Evolutionary conservation across 1,140 invertebrate genomes (phyloP), one percentile per base, ranked within the genome.

Genomic region (Ephestia elutella): DNA sequence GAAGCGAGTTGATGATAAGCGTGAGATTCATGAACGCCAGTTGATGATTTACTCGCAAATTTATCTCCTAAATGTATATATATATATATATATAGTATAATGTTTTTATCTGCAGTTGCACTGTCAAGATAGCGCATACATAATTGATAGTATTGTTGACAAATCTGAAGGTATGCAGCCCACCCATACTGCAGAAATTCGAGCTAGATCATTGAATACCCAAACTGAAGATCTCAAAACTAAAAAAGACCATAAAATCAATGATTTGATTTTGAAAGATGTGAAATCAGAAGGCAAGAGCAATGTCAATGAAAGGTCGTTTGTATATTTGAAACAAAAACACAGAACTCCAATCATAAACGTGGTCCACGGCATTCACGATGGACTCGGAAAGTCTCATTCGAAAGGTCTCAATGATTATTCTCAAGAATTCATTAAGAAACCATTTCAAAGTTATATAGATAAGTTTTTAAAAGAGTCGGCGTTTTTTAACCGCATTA

Each of bases 251-350:
- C n/a, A n/a, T 44, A 15, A 1, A 44, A 44, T 44, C 38, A 44
- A 44, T 44, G 38, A 44, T 44, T 44, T 44, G 15, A 13, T 44
- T 2, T 7, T 15, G 5, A 44, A 44, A n/a, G 38, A 44, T 15
- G 38, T 15, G 5, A 17, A 1, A 1, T 13, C 38, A n/a, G 4
- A 30, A 30, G 13, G 10, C 32, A 2, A 25, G 21, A 75, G 66
- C n/a, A 63, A 68, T 9, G 57, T 74, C 15, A 72, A 62, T 55
- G 65, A 70, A 59, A 62, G 73, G 60, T 70, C 75, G 17, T 74
- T 65, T 50, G 60, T 78, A 11, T 72, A 62, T 54, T 66, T 73
- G 13, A 71, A 71, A 49, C 72, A 70, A 58, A 69, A 62, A 38
- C 69, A 60, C 59, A 66, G 54, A 59, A 66, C 60, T 8, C 69